phyloP scores from a whole-genome alignment of 2,888 invertebrate genomes.

The Rhorus exstirpatorius region DNA sequence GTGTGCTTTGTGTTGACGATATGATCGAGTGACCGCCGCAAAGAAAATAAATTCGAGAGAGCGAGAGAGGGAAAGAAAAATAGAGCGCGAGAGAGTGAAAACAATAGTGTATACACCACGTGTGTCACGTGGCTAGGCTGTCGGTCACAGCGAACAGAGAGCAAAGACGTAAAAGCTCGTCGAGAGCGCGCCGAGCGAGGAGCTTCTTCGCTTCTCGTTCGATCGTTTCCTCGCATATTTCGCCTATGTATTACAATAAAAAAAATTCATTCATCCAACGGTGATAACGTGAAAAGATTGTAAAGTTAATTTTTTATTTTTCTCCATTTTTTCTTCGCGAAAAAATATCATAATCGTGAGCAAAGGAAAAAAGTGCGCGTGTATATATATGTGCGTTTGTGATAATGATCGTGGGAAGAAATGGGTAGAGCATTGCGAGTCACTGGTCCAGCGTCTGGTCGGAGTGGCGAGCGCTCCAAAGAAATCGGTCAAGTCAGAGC shows the following conservation, averaged over 20 bases:
- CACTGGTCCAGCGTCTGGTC: conserved; percentile 19
- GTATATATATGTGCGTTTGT: conserved; percentile 5
- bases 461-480: conserved; percentile 30
- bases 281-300: too few species aligned
- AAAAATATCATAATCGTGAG: too few species aligned
- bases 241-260: conserved; percentile 10
- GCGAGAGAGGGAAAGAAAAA: neutral
- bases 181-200: conserved; percentile 12
- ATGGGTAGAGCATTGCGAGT: conserved; percentile 58
- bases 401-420: conserved; percentile 10
- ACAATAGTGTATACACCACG: conserved; percentile 26
- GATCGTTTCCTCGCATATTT: neutral
- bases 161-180: conserved; percentile 34
- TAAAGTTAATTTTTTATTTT: too few species aligned
- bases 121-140: conserved; percentile 37
- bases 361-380: neutral
- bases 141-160: conserved; percentile 35
- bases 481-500: conserved; percentile 36
- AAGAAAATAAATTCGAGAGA: neutral
- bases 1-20: conserved; percentile 1
- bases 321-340: too few species aligned
- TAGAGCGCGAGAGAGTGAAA: neutral
- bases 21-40: conserved; percentile 21
- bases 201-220: conserved; percentile 14
- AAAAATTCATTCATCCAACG: too few species aligned